Percentiles rank a stretch among this genome's conserved stretches.
Conservation (phyloP, 2,888 invertebrate genomes). For the Miltochrista miniata region DNA sequence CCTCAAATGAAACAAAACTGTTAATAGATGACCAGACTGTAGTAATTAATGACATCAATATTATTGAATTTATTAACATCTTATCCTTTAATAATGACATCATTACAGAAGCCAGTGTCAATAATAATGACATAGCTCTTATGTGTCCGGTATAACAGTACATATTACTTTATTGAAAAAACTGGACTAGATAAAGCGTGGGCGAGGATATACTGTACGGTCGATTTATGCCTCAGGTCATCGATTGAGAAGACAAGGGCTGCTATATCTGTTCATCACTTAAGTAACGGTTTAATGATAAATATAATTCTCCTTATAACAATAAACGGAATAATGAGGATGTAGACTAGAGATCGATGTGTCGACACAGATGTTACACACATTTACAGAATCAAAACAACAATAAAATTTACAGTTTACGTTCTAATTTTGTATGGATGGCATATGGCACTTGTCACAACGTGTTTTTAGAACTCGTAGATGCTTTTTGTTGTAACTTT, state of each 20-base stretch:
- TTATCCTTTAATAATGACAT: no score
- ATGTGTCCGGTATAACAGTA: constrained; percentile 25
- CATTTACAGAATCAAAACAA: constrained; percentile 63
- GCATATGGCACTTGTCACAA: constrained; percentile 70
- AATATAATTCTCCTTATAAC: constrained; percentile 15
- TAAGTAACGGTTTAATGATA: constrained; percentile 54
- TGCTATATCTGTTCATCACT: constrained; percentile 38
- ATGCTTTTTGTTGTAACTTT: constrained; percentile 49
- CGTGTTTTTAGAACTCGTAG: constrained; percentile 41
- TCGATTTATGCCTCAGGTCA: constrained; percentile 71
- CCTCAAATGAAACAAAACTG: constrained; percentile 43
- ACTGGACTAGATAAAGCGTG: constrained; percentile 59
- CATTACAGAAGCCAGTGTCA: no score
- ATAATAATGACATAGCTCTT: no score
- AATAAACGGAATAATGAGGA: constrained; percentile 42
- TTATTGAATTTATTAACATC: no score
- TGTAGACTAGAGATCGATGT: constrained; percentile 50
- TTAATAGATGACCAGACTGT: constrained; percentile 19
- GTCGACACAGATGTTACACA: constrained; percentile 63
- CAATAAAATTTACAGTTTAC: constrained; percentile 69
- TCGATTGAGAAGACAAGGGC: constrained; percentile 63
- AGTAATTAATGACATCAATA: no score
- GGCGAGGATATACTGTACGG: constrained; percentile 65
- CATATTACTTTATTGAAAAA: constrained; percentile 60
- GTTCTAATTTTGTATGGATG: constrained; percentile 70